phyloP scores from a whole-genome alignment of 2,113 vertebrate species.

The Haliaeetus leucogaster region DNA sequence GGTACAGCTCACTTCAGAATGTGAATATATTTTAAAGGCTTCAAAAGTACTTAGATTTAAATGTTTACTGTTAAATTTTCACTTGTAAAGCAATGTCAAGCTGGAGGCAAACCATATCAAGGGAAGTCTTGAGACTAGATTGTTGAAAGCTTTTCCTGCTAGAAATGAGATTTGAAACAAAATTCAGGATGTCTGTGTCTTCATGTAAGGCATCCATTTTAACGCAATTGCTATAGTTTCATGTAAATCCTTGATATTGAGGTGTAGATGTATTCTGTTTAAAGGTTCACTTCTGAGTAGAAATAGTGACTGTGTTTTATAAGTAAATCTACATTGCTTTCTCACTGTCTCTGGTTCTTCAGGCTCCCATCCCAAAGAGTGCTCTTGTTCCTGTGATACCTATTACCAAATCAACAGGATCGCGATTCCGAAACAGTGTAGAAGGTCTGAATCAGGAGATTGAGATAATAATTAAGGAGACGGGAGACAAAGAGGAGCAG shows the following conservation, averaged over 20 bases:
- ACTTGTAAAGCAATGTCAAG: not conserved
- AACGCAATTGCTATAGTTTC: rapidly evolving
- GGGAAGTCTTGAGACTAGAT: not conserved
- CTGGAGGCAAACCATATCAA: not conserved
- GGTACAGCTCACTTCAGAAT: not conserved
- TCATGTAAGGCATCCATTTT: not conserved
- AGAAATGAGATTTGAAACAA: not conserved
- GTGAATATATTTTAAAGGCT: not conserved
- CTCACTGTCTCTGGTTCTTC: not conserved
- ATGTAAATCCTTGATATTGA: not conserved
- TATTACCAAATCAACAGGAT: constrained; percentile 90
- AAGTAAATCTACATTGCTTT: not conserved
- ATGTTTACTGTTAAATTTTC: not conserved
- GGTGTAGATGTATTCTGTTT: not conserved
- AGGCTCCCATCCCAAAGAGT: constrained; percentile 93
- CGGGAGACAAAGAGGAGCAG: constrained; percentile 91
- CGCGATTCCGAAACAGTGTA: constrained; percentile 94
- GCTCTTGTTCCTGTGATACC: constrained; percentile 91
- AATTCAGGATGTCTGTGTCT: not conserved
- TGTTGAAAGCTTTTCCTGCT: not conserved
- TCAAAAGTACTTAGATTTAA: not conserved
- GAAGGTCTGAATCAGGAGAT: constrained; percentile 99
- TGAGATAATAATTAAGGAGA: constrained; percentile 97
- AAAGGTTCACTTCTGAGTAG: not conserved
- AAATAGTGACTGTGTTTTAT: not conserved